Conservation (phyloP, 2,797 vertebrate species). For the Gallinago solitaria region DNA sequence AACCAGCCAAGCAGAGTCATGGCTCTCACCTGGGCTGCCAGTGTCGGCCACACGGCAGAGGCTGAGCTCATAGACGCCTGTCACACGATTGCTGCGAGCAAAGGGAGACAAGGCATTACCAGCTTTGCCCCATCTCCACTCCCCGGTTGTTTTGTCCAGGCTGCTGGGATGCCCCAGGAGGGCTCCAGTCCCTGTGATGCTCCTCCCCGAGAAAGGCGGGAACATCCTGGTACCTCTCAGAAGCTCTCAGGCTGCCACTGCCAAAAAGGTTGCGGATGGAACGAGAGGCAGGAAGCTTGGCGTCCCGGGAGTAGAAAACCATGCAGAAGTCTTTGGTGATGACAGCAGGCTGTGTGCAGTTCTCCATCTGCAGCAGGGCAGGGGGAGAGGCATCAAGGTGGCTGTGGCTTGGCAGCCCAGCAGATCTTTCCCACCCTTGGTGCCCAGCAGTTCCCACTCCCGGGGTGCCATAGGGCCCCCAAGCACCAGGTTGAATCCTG, state of each 20-base stretch:
- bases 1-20: not conserved
- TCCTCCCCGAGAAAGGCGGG: not conserved
- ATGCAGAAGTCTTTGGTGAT: constrained; percentile 99
- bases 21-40: constrained; percentile 90
- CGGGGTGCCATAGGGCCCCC: not conserved
- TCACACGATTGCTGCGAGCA: constrained; percentile 89
- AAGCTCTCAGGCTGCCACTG: constrained; percentile 87
- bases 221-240: constrained; percentile 84
- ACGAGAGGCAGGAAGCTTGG: constrained; percentile 92
- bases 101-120: not conserved
- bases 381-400: not conserved
- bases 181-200: not conserved
- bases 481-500: not conserved
- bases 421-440: not conserved
- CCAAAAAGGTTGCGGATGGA: constrained; percentile 95
- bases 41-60: constrained; percentile 92
- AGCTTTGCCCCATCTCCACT: not conserved
- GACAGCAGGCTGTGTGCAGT: constrained; percentile 91
- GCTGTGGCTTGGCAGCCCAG: not conserved
- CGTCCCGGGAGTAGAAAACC: constrained; percentile 96
- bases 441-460: not conserved
- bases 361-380: constrained; percentile 86
- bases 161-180: not conserved
- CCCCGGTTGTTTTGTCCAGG: not conserved
- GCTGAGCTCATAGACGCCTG: constrained; percentile 95